Evolutionary conservation across 2,797 vertebrate genomes (phyloP).

Genomic region (Gadopsis bispinosus): DNA sequence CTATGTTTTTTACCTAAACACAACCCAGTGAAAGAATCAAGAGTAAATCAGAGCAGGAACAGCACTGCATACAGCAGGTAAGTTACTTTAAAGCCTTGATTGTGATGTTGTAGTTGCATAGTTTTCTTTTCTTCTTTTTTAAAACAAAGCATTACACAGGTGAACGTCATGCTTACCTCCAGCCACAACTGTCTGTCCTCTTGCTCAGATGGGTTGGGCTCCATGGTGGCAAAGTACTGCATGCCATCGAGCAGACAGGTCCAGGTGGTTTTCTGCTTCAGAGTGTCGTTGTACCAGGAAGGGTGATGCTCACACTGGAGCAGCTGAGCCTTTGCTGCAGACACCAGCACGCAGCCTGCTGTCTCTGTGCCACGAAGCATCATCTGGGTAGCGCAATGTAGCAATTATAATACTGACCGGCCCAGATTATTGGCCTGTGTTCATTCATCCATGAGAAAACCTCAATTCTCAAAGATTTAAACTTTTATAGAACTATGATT

Average conservation of each 20-base stretch:
- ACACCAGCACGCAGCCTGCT: constrained; percentile 95
- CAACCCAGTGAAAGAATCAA: neutral
- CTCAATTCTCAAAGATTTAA: neutral
- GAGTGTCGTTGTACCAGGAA: constrained; percentile 94
- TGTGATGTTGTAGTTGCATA: neutral
- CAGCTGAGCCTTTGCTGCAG: constrained; percentile 95
- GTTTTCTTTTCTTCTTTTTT: neutral
- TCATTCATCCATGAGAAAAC: neutral
- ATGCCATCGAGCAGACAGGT: constrained; percentile 96
- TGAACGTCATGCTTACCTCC: constrained; percentile 84
- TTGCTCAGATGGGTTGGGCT: constrained; percentile 91
- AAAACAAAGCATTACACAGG: neutral
- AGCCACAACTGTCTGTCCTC: constrained; percentile 96
- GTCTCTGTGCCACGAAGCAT: constrained; percentile 97
- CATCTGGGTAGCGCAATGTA: constrained; percentile 85
- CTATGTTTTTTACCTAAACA: constrained; percentile 96
- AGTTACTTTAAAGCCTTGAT: neutral
- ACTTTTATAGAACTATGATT: neutral
- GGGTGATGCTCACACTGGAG: constrained; percentile 97
- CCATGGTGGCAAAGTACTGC: constrained; percentile 99
- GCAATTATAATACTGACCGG: neutral
- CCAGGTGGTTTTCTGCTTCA: constrained; percentile 99
- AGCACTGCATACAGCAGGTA: neutral
- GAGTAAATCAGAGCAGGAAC: neutral
- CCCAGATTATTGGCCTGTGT: neutral